These are phyloP conservation scores for Drosophila algonquin DNA, from an alignment of 2,888 invertebrate species.

Conservation along the genomic window DNA sequence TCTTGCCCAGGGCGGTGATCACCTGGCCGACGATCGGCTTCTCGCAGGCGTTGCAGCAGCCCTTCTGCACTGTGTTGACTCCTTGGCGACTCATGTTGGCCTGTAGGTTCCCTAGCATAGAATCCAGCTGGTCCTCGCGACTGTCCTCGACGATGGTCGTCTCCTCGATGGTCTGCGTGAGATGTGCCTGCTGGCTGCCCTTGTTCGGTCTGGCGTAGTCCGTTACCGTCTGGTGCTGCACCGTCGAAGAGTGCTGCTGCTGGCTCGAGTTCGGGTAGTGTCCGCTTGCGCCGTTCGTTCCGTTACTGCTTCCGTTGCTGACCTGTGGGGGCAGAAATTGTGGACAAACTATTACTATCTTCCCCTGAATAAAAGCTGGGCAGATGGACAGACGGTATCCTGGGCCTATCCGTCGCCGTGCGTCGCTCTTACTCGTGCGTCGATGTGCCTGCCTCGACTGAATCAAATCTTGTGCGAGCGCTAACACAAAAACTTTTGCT, in stretches of 20 bases:
- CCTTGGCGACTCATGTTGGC: slow-evolving; percentile 99
- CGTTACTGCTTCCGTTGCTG: slow-evolving; percentile 61
- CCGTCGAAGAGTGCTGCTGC: slow-evolving; percentile 46
- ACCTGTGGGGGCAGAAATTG: slow-evolving; percentile 84
- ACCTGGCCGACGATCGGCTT: slow-evolving; percentile 99
- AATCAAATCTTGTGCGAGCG: slow-evolving; percentile 83
- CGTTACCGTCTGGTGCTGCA: slow-evolving; percentile 85
- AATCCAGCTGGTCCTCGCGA: slow-evolving; percentile 85
- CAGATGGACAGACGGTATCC: not conserved
- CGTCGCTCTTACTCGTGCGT: slow-evolving; percentile 50
- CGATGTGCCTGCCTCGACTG: slow-evolving; percentile 82
- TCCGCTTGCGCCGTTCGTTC: slow-evolving; percentile 10
- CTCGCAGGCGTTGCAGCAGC: slow-evolving; percentile 99
- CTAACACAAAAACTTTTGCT: slow-evolving; percentile 76
- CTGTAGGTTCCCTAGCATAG: slow-evolving; percentile 87
- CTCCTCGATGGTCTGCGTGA: slow-evolving; percentile 83
- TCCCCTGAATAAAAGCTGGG: too few relatives aligned
- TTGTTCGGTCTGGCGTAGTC: slow-evolving; percentile 90
- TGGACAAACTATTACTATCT: slow-evolving; percentile 21
- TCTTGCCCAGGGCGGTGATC: slow-evolving; percentile 96
- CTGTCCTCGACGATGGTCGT: slow-evolving; percentile 82
- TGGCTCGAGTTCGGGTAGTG: slow-evolving; percentile 23
- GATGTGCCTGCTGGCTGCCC: slow-evolving; percentile 84
- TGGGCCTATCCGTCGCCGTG: not conserved
- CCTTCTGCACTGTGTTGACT: slow-evolving; percentile 99